Evolutionary conservation across 2,888 invertebrate species (phyloP).

Genomic region (Lasioglossum oenotherae): DNA sequence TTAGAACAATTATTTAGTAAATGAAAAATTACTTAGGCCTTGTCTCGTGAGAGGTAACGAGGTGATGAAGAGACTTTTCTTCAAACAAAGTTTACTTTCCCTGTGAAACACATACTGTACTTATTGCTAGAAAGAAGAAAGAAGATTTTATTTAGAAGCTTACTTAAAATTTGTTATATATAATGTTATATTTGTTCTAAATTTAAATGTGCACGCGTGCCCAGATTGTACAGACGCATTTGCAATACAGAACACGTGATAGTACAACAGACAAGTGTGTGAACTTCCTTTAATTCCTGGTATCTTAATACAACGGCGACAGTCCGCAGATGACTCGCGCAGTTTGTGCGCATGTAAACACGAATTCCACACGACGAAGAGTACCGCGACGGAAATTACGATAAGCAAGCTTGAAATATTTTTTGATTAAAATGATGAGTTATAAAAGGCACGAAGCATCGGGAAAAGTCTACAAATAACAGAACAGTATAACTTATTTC

Average conservation of each 20-base stretch:
- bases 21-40: too few relatives aligned
- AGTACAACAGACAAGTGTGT: background rate
- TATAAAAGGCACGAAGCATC: too few relatives aligned
- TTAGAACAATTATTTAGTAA: background rate
- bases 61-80: too few relatives aligned
- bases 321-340: constrained; percentile 83
- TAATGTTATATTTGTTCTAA: too few relatives aligned
- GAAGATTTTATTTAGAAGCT: too few relatives aligned
- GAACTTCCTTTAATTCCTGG: constrained; percentile 61
- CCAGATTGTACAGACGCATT: background rate
- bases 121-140: too few relatives aligned
- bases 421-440: background rate
- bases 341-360: constrained; percentile 77
- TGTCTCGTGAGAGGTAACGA: too few relatives aligned
- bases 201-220: background rate
- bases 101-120: background rate
- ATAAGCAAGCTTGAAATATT: background rate
- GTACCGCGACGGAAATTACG: background rate
- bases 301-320: constrained; percentile 77
- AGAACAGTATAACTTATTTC: too few relatives aligned
- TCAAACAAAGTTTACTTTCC: too few relatives aligned
- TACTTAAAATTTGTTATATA: background rate
- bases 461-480: too few relatives aligned
- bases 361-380: constrained; percentile 18
- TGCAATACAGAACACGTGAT: background rate